Conservation (phyloP, 92 coral and sea anemone species). For the Umimayanthus kanabou region DNA sequence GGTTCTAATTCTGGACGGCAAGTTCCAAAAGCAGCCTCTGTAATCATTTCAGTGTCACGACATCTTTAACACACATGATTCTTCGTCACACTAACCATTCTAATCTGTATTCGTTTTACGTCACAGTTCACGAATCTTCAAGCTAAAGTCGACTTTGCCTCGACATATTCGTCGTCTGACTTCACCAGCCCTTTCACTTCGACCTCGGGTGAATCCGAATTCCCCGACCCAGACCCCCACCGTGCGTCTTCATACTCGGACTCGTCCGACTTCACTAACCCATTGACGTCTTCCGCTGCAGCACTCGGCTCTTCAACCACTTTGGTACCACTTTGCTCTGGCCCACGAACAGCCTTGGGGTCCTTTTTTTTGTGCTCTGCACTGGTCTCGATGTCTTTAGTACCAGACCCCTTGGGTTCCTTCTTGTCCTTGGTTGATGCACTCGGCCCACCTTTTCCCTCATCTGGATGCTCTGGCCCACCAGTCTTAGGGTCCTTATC, state of each 20-base stretch:
- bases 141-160: neutral
- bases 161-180: neutral
- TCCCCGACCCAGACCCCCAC: slow-evolving; percentile 15
- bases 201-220: neutral
- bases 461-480: neutral
- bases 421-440: neutral
- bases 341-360: neutral
- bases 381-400: neutral
- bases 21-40: no score
- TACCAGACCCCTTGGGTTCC: slow-evolving; percentile 13
- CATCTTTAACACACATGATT: no score
- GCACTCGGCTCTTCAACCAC: neutral
- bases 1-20: no score
- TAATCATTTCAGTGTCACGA: no score
- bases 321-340: neutral
- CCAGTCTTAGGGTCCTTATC: slow-evolving; percentile 9
- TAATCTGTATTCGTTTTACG: neutral
- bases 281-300: neutral
- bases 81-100: neutral
- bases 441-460: slow-evolving; percentile 35
- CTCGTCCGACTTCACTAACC: slow-evolving; percentile 25
- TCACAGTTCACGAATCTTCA: neutral
- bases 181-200: neutral
- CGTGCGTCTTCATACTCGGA: slow-evolving; percentile 33
- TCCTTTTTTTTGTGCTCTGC: slow-evolving; percentile 37